These are phyloP conservation scores for Centropyge bicolor DNA, from an alignment of 2,797 vertebrate species.

Conservation along the genomic window DNA sequence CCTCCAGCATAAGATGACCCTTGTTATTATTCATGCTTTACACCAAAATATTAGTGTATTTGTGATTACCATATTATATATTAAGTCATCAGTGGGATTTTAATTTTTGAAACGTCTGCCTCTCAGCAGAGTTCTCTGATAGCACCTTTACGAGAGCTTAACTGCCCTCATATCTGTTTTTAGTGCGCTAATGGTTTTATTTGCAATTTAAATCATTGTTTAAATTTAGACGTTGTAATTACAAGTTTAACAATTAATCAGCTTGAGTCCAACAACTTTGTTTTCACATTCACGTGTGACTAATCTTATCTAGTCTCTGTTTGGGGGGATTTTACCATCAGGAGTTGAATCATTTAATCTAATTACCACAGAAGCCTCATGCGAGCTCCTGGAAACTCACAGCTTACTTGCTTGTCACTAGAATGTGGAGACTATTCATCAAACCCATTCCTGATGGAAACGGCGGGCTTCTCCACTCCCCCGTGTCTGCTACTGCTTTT, in stretches of 20 bases:
- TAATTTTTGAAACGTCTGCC: neutral
- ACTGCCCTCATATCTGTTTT: constrained; percentile 23
- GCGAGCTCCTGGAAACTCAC: constrained; percentile 74
- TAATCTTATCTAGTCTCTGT: constrained; percentile 72
- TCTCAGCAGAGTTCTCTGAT: neutral
- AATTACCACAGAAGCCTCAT: constrained; percentile 83
- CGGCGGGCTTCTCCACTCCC: constrained; percentile 62
- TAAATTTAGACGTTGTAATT: constrained; percentile 61
- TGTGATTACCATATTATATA: neutral
- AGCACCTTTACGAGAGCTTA: neutral
- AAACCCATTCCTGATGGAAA: constrained; percentile 74
- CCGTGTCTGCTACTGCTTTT: constrained; percentile 59
- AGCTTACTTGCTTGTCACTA: constrained; percentile 86
- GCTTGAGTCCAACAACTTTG: constrained; percentile 70
- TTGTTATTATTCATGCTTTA: constrained; percentile 17
- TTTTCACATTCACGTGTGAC: constrained; percentile 64
- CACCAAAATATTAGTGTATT: constrained; percentile 3
- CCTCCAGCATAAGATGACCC: neutral
- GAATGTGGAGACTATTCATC: constrained; percentile 86
- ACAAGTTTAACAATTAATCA: constrained; percentile 74
- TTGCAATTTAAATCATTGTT: constrained; percentile 60
- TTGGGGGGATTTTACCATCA: constrained; percentile 70
- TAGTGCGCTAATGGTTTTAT: constrained; percentile 46
- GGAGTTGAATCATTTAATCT: constrained; percentile 85
- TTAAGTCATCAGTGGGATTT: neutral